A percentile compares a stretch with the other conserved stretches of the same genome.
Conservation (phyloP, 2,888 invertebrate genomes). For the Acronicta leporina region DNA sequence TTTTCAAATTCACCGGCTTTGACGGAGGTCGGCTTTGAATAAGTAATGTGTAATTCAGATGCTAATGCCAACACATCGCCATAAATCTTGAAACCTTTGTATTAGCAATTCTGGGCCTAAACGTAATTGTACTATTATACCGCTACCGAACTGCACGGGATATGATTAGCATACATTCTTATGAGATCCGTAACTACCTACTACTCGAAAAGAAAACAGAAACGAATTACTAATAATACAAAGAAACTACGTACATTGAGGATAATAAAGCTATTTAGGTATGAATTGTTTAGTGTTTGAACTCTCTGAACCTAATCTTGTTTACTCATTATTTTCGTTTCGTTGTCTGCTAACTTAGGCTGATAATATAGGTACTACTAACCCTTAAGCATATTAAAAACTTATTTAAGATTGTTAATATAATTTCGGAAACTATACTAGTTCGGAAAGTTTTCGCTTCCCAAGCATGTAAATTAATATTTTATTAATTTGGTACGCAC, state of each 20-base stretch:
- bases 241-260: neutral
- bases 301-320: neutral
- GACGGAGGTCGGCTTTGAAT: conserved; percentile 16
- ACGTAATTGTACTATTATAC: neutral
- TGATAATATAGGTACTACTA: too few relatives aligned
- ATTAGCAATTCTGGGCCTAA: conserved; percentile 25
- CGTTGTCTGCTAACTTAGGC: too few relatives aligned
- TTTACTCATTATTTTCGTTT: neutral
- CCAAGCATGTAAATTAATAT: too few relatives aligned
- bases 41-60: conserved; percentile 17
- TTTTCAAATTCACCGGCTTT: conserved; percentile 15
- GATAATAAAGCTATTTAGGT: neutral
- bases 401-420: too few relatives aligned
- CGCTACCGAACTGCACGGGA: neutral
- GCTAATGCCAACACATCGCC: conserved; percentile 8
- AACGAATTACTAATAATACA: neutral
- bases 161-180: conserved; percentile 15
- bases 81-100: conserved; percentile 25
- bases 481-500: too few relatives aligned
- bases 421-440: too few relatives aligned
- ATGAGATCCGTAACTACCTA: neutral
- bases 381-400: too few relatives aligned
- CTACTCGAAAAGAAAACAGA: neutral
- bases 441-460: too few relatives aligned
- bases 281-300: neutral